Base-by-base conservation (phyloP, 2,888 invertebrate species). In the Clitarchus hookeri region DNA sequence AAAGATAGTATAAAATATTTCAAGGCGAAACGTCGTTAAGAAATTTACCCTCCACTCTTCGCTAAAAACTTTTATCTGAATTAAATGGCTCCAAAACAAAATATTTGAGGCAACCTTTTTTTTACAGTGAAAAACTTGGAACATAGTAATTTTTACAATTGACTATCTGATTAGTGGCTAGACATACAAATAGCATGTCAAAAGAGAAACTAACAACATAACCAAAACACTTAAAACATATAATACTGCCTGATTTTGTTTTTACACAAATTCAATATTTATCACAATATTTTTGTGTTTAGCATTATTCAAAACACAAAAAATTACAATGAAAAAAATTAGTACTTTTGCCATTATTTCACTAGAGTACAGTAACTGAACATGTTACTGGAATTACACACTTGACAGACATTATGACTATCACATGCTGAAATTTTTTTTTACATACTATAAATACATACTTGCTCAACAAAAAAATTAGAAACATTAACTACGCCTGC, bases 221-320 rank as follows among this genome's bases (percentile, higher is more conserved):
- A 65, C 8, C 48, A 65, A 65, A 65, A 65, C n/a, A 65, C 19
- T 23, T 65, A 65, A 23, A n/a, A 23, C n/a, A 16, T 65, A 65
- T 65, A 65, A 65, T 65, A 65, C 65, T 65, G 65, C 65, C 19
- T 23, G 16, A n/a, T 23, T 65, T 65, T 0, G 19, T 65, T 65
- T 65, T 65, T 16, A 23, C 11, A 65, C 16, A n/a, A 65, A 65
- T 65, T 65, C 65, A 65, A 23, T 65, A 65, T 65, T 23, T 65
- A 65, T 65, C 65, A 65, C 65, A 65, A 65, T 65, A 65, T 65
- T 65, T 65, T n/a, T 65, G 19, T 65, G 65, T 65, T 65, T 23
- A n/a, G 23, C 65, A 65, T 65, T n/a, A 65, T 23, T 16, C 65
- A 65, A 0, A 23, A 65, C 65, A 65, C 65, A 65, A 65, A 65